These are phyloP conservation scores for Gadopsis bispinosus DNA, from an alignment of 2,797 vertebrate genomes.

Conservation along the genomic window DNA sequence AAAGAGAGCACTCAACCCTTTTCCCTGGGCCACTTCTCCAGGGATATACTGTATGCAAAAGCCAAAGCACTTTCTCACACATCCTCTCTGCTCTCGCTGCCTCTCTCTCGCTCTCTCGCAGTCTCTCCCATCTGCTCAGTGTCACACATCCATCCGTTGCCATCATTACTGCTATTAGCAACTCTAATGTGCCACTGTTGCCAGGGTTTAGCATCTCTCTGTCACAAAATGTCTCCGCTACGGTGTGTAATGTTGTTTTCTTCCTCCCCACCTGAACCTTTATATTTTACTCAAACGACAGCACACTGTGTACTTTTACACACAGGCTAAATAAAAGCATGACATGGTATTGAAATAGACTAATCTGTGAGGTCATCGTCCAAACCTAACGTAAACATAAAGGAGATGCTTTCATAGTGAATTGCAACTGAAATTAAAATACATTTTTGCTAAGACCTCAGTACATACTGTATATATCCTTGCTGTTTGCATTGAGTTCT, in stretches of 20 bases:
- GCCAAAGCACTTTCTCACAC: constrained; percentile 75
- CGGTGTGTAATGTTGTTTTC: constrained; percentile 16
- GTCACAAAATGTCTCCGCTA: constrained; percentile 51
- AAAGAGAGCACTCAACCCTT: constrained; percentile 78
- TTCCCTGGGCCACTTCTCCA: constrained; percentile 75
- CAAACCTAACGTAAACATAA: neutral
- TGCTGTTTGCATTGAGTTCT: neutral
- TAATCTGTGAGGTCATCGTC: neutral
- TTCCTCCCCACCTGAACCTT: constrained; percentile 23
- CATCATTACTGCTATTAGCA: constrained; percentile 81
- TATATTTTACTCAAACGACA: neutral
- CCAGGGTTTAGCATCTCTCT: constrained; percentile 65
- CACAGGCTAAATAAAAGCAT: neutral
- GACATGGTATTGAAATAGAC: neutral
- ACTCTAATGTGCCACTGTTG: constrained; percentile 74
- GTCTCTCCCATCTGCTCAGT: constrained; percentile 79
- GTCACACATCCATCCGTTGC: constrained; percentile 72
- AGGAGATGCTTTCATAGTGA: neutral
- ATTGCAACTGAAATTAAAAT: neutral
- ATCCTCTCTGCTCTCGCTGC: constrained; percentile 42
- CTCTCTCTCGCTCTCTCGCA: constrained; percentile 25
- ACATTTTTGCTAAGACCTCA: neutral
- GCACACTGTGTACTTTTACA: neutral
- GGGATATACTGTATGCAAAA: constrained; percentile 74
- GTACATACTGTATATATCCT: neutral